Conservation (phyloP, 1,140 invertebrate species). For the Calosoma granatense region DNA sequence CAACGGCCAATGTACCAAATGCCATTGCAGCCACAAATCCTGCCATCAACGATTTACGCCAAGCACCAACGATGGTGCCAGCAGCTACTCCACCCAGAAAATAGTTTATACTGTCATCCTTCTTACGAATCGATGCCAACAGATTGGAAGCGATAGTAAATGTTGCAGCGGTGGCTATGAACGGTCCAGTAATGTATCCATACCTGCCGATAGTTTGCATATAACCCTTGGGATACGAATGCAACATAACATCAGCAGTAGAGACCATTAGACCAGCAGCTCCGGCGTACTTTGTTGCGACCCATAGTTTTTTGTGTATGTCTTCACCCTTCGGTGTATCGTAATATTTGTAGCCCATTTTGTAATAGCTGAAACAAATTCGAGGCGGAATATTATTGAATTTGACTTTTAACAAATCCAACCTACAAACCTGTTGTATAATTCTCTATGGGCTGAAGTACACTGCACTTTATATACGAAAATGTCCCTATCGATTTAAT, state of each 20-base stretch:
- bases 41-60: slow-evolving; percentile 34
- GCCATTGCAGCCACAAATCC: slow-evolving; percentile 25
- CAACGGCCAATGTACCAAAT: slow-evolving; percentile 30
- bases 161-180: slow-evolving; percentile 50
- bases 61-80: slow-evolving; percentile 45
- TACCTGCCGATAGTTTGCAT: slow-evolving; percentile 37
- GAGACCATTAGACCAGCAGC: slow-evolving; percentile 37
- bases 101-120: slow-evolving; percentile 54
- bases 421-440: slow-evolving; percentile 6
- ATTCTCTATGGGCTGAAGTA: slow-evolving; percentile 6
- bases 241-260: slow-evolving; percentile 45
- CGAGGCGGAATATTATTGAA: background rate
- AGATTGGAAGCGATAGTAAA: slow-evolving; percentile 50
- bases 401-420: background rate
- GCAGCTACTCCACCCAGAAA: slow-evolving; percentile 45
- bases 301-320: slow-evolving; percentile 49
- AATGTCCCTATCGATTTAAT: background rate
- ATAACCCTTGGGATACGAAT: slow-evolving; percentile 45
- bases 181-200: slow-evolving; percentile 44
- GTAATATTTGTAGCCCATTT: slow-evolving; percentile 43
- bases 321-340: slow-evolving; percentile 61
- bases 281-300: slow-evolving; percentile 44
- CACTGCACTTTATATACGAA: too few species aligned
- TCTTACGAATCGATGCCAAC: slow-evolving; percentile 45
- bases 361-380: background rate